Evolutionary conservation across 2,888 invertebrate species (phyloP).

Genomic region (Zhuqinia jingwanae): DNA sequence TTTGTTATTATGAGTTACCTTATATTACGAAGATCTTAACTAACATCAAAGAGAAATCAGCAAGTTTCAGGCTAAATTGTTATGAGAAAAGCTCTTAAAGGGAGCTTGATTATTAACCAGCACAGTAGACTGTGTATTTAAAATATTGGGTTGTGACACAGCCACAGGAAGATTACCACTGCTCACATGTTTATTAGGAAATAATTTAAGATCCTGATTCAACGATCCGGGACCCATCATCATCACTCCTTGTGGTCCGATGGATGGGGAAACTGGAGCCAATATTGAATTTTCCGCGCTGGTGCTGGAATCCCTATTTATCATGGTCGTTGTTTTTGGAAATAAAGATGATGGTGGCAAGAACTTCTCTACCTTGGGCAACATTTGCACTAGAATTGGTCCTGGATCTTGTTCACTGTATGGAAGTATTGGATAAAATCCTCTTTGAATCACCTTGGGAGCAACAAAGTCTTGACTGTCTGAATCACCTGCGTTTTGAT

Average conservation of each 20-base stretch:
- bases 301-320: not conserved
- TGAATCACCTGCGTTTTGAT: not conserved
- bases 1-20: too few species aligned
- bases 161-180: constrained; percentile 27
- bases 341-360: constrained; percentile 46
- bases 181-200: not conserved
- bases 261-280: not conserved
- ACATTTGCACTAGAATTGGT: constrained; percentile 69
- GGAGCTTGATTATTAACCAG: not conserved
- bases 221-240: constrained; percentile 30
- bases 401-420: constrained; percentile 78
- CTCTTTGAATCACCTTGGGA: constrained; percentile 73
- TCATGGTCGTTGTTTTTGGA: too few species aligned
- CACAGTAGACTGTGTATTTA: not conserved
- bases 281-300: not conserved
- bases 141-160: constrained; percentile 10
- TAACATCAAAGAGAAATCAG: not conserved
- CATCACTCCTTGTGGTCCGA: not conserved
- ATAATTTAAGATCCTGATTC: constrained; percentile 24
- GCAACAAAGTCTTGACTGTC: constrained; percentile 71
- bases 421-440: constrained; percentile 76
- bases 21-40: too few species aligned
- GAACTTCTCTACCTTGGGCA: constrained; percentile 66
- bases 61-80: not conserved
- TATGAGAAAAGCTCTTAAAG: not conserved